Evolutionary conservation across 2,797 vertebrate genomes (phyloP), one percentile per base, ranked within the genome.

Genomic region (Moxostoma hubbsi): DNA sequence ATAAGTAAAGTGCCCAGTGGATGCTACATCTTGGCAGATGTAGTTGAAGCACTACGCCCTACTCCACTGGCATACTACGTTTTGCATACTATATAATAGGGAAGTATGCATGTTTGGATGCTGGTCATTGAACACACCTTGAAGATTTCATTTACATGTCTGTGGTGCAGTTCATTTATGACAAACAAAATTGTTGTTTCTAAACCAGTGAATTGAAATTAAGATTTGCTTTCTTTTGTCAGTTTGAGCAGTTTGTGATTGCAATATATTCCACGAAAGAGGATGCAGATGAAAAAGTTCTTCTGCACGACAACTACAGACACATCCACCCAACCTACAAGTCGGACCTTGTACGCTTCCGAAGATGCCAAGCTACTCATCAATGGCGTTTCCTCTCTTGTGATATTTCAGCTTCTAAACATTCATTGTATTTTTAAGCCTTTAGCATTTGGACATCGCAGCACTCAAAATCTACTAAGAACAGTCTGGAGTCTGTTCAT

Each of bases 261-360:
- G 89, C 92, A 53, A 90, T 94, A 62, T 94, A 93, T 89, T 93
- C 92, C 73, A 92, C 92, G 0, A 86, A 88, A 9, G 61, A 87
- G 0, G 92, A 90, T 1, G 86, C 89, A 0, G 76, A 18, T 1
- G 82, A 87, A 6, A 78, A 83, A 55, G 71, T 82, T 0, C 94
- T 88, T 5, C 94, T 97, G 89, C 90, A 83, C 4, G 91, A 94
- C 87, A 97, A 96, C 89, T 96, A 94, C 86, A 90, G 93, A 13
- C 94, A 94, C 0, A 80, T 94, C 7, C 96, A 97, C 73, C 92
- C 93, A 0, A 91, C 93, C 1, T 91, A 12, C 74, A 82, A 82
- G 90, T 0, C 88, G 91, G 1, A 72, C 53, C 3, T 79, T 96
- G 15, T 93, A 86, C 0, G 92, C 92, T 0, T 96, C 94, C 71